Conservation (phyloP, 2,888 invertebrate genomes). For the Megamerina dolium region DNA sequence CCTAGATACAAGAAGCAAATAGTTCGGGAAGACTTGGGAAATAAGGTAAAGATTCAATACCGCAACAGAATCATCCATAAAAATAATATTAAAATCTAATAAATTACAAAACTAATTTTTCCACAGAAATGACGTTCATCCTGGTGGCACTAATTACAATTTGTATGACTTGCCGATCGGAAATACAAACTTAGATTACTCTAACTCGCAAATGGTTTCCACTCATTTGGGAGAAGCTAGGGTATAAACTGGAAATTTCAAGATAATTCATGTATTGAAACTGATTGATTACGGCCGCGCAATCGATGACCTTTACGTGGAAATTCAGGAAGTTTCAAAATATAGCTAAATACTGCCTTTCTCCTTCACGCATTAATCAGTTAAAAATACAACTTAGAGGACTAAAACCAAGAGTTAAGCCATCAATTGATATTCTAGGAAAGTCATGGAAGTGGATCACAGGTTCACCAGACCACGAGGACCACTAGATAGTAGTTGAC, state of each 20-base stretch:
- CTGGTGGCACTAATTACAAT: background rate
- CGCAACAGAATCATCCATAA: conserved; percentile 11
- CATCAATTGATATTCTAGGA: background rate
- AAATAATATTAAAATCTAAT: conserved; percentile 9
- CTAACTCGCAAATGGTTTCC: background rate
- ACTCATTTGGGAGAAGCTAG: background rate
- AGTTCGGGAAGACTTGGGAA: conserved; percentile 9
- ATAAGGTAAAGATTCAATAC: conserved; percentile 7
- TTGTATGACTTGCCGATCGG: background rate
- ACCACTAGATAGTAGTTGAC: conserved; percentile 4
- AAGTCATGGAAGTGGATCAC: conserved; percentile 10
- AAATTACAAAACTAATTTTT: background rate
- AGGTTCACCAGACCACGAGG: conserved; percentile 8
- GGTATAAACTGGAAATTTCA: background rate
- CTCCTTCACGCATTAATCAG: background rate
- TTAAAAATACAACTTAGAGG: background rate
- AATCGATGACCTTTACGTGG: too few species aligned
- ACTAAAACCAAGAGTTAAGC: conserved; percentile 1
- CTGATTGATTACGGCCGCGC: too few species aligned
- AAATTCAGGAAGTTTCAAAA: too few species aligned
- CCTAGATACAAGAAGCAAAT: conserved; percentile 8
- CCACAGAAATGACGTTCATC: background rate
- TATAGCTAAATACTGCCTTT: background rate
- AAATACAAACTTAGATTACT: background rate
- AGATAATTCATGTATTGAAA: too few species aligned